phyloP scores from a whole-genome alignment of 2,797 vertebrate species.

The Threskiornis aethiopicus region DNA sequence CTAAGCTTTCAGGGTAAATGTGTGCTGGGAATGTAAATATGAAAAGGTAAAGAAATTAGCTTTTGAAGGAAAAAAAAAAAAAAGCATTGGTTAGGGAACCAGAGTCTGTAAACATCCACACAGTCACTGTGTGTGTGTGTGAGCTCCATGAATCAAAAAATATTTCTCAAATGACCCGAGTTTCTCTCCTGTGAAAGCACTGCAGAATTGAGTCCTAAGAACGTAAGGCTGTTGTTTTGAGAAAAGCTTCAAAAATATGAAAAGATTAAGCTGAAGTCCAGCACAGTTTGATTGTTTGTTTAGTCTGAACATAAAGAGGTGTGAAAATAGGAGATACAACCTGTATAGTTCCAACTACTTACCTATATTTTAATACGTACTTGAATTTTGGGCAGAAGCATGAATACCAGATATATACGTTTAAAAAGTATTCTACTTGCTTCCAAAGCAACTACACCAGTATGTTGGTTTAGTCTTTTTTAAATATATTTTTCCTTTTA shows the following conservation, averaged over 20 bases:
- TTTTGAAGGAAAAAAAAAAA: background rate
- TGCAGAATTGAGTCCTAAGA: background rate
- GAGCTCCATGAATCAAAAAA: background rate
- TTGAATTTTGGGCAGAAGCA: background rate
- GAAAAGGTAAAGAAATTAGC: background rate
- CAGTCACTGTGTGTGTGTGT: background rate
- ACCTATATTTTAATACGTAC: background rate
- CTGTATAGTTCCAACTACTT: background rate
- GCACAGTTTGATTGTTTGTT: background rate
- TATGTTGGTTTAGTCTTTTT: background rate
- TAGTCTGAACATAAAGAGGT: background rate
- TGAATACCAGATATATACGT: background rate
- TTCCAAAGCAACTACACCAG: background rate
- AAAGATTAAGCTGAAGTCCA: background rate
- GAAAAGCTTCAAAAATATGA: background rate
- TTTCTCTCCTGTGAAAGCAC: background rate
- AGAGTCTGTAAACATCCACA: background rate
- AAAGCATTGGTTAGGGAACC: background rate
- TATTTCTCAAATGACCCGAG: background rate
- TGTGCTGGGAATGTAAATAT: conserved; percentile 8
- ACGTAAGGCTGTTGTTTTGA: background rate
- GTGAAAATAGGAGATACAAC: background rate
- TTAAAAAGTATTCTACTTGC: background rate
- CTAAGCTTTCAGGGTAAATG: background rate
- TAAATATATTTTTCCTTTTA: background rate